Evolutionary conservation across 2,797 vertebrate species (phyloP).

Genomic region (Spinibarbus caldwelli): DNA sequence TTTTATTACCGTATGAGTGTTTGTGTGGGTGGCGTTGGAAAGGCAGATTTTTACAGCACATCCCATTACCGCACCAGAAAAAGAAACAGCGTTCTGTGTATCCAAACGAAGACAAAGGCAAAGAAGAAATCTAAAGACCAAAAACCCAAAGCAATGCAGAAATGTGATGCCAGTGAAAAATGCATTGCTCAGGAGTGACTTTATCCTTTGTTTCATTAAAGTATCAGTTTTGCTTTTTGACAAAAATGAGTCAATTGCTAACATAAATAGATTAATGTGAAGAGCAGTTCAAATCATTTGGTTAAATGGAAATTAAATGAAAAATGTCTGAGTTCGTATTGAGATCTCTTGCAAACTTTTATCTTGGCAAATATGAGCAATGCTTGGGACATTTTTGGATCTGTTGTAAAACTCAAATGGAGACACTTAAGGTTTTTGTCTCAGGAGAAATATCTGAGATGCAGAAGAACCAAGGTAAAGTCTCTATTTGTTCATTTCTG

Average conservation of each 20-base stretch:
- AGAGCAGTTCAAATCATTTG: background rate
- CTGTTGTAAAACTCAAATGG: background rate
- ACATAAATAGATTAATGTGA: background rate
- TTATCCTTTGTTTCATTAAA: background rate
- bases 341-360: background rate
- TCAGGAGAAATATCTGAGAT: background rate
- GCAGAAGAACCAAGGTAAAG: background rate
- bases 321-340: background rate
- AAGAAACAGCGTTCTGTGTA: conserved; percentile 22
- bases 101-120: conserved; percentile 61
- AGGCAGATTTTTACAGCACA: conserved; percentile 66
- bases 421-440: background rate
- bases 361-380: background rate
- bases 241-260: background rate
- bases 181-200: no score
- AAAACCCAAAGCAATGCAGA: background rate
- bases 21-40: conserved; percentile 41
- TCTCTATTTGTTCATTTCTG: no score
- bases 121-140: conserved; percentile 51
- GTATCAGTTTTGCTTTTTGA: background rate
- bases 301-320: background rate
- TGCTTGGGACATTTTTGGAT: background rate
- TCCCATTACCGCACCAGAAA: conserved; percentile 61
- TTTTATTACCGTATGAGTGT: conserved; percentile 72
- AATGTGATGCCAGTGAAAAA: background rate